Evolutionary conservation across 2,888 invertebrate genomes (phyloP), one percentile per base, ranked within the genome.

Genomic region (Suillia variegata): DNA sequence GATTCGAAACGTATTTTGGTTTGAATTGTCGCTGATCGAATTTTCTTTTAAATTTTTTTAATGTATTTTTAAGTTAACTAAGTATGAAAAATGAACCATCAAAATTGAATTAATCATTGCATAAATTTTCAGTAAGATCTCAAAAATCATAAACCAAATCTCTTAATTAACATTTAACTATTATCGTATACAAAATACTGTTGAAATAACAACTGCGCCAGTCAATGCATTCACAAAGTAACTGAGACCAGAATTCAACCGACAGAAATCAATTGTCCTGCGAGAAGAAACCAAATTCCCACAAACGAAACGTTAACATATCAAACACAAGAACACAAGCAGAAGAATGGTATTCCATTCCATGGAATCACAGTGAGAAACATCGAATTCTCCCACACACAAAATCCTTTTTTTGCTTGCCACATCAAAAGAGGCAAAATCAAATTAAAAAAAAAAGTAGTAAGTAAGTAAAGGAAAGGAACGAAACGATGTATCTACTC

Each of bases 381-480:
- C 31, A 31, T 31, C 6, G 12, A 31, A 31, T 31, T 31, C 31
- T 31, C 31, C 31, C 31, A 31, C 31, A 31, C 31, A 8, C 12
- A 31, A 12, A 31, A 31, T 31, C 31, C 31, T 31, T 31, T 31
- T 31, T 31, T 6, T n/a, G n/a, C n/a, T n/a, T n/a, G n/a, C n/a
- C 31, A 31, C 12, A 8, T 31, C 31, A 12, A 31, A 31, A 31
- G 12, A 31, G 6, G 31, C 31, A 31, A 31, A 6, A 12, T 12
- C 6, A 31, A 31, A 6, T 6, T 12, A 31, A 12, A 31, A 31
- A 31, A 31, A 12, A 31, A 31, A 31, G 31, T 8, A 71, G n/a
- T n/a, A n/a, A 38, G 38, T n/a, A 38, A 4, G n/a, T 13, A n/a
- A n/a, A 38, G 6, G 8, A 71, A 71, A 70, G 64, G 68, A 71